Base-by-base conservation (phyloP, 1,140 invertebrate genomes). In the Medauroidea extradentata region DNA sequence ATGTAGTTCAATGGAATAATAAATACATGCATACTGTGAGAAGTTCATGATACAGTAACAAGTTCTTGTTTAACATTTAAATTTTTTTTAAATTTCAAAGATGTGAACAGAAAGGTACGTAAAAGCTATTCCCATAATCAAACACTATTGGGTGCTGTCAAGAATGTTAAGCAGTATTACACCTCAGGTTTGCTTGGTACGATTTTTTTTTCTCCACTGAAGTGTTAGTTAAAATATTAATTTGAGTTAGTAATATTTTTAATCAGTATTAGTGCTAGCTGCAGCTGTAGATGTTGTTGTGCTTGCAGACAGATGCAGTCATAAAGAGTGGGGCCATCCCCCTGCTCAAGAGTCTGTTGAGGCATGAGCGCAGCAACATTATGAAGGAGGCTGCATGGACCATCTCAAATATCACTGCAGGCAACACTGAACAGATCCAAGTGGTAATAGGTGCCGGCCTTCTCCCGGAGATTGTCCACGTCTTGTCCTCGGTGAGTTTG, bases 351-450 rank as follows among this genome's bases (percentile, higher is more conserved):
- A 70, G 75, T 9, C 79, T 99, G 9, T 76, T 99, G 14, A 77
- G 83, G 41, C 90, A 94, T 70, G 72, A 72, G 4, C 91, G 90
- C 63, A 75, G 82, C 27, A 88, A 87, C 67, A 85, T 94, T 62
- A 89, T 93, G 23, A 88, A 93, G 74, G 91, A 93, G 76, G 86
- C 90, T 63, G 86, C 90, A 25, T 95, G 85, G 91, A 85, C 89
- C 52, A 77, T 92, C 29, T 91, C 89, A 23, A 93, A 92, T 68
- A 87, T 93, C 27, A 86, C 88, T 42, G 90, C 90, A 59, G 91
- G 90, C 21, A 91, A 87, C 68, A 66, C 76, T 39, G 69, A 81
- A 0, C 90, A 93, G 76, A 88, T 93, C 60, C 85, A 91, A 69
- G 71, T 78, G 11, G 86, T 93, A 9, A 84, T 94, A 18, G 82